Evolutionary conservation across 53 echinoderm and acorn worm species (phyloP), one percentile per base, ranked within the genome.

Genomic region (Henricia sp.): DNA sequence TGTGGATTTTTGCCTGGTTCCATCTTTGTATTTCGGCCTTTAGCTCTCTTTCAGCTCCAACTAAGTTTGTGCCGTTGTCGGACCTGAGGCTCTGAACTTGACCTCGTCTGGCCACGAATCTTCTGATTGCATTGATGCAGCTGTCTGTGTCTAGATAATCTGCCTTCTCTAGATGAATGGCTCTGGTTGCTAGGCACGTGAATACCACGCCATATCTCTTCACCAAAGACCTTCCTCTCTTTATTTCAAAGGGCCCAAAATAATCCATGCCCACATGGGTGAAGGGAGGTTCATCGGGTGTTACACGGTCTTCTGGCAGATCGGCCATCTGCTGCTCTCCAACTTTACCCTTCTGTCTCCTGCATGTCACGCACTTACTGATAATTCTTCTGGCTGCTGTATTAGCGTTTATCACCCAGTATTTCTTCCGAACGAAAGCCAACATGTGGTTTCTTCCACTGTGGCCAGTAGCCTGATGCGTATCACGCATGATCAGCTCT

Each of bases 51-150:
- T 91, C 38, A 30, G 88, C 85, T 13, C 72, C 85, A 24, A 88
- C 80, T 1, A 88, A 37, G 42, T 91, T 91, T 21, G 91, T 91
- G 2, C 88, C 88, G 67, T 91, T 88, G 69, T 83, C 83, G 75
- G n/a, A 74, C 68, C 41, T 75, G 14, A 94, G 76, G 5, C 69
- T 53, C 60, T 85, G 37, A 8, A 84, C 87, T 19, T 28, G 39
- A 34, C 94, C 89, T 73, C 91, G 51, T 11, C 85, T 39, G 23
- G 76, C 73, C 3, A 88, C 58, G 63, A 94, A 94, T 64, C 94
- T 71, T 12, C 86, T 17, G 0, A 91, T 77, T 12, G 89, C 86
- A 57, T 94, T 82, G 3, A 89, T 64, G 67, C 75, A 89, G 0
- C 83, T 64, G 19, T 88, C 89, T 2, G 87, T 88, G 30, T 94